These are phyloP conservation scores for Meloidogyne hapla DNA, from an alignment of 1,140 invertebrate species.

Conservation along the genomic window DNA sequence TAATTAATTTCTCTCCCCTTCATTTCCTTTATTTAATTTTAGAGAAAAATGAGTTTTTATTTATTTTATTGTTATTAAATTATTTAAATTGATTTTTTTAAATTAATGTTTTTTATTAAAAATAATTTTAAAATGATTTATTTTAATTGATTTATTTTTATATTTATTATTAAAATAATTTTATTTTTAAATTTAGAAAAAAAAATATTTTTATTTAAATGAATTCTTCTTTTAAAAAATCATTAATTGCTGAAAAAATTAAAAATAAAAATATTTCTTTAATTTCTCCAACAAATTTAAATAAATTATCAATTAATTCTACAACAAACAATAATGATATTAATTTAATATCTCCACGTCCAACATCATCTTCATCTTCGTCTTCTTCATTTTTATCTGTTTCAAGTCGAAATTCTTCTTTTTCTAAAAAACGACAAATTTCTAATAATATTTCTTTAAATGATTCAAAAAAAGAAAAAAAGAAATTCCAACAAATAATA, in stretches of 20 bases:
- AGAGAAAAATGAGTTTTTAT: no score
- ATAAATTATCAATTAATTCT: background rate
- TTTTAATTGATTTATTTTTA: no score
- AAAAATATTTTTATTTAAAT: no score
- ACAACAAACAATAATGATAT: no score
- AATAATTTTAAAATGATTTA: no score
- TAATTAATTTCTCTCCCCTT: no score
- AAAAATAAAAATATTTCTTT: background rate
- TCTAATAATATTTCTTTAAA: background rate
- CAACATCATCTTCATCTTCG: background rate
- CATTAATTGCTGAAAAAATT: background rate
- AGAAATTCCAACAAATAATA: background rate
- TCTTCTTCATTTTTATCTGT: background rate
- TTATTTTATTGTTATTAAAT: no score
- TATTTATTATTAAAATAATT: no score
- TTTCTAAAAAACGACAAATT: constrained; percentile 2
- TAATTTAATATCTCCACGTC: background rate
- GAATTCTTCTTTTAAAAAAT: background rate
- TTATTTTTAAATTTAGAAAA: no score
- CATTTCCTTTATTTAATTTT: no score
- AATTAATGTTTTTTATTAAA: no score
- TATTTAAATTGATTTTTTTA: no score
- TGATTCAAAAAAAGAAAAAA: background rate
- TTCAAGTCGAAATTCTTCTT: background rate
- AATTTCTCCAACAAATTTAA: background rate